These are phyloP conservation scores for Marisa cornuarietis DNA, from an alignment of 1,140 invertebrate species.

Conservation along the genomic window DNA sequence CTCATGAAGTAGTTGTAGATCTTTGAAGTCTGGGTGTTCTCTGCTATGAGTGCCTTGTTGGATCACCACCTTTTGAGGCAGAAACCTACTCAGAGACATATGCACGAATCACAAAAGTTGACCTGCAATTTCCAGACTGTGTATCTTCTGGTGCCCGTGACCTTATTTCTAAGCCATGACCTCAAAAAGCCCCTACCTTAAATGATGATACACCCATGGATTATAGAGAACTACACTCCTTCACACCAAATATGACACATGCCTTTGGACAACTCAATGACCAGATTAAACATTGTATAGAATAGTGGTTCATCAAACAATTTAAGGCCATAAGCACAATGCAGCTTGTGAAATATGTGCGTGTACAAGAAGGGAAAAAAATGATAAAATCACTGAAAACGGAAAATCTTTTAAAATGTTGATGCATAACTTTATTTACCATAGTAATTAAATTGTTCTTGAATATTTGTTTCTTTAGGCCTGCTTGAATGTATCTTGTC, in stretches of 20 bases:
- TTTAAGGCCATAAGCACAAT: too few species aligned
- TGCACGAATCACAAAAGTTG: slow-evolving; percentile 80
- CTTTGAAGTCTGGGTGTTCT: slow-evolving; percentile 93
- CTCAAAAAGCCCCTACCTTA: slow-evolving; percentile 76
- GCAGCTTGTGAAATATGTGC: too few species aligned
- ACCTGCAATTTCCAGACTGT: slow-evolving; percentile 80
- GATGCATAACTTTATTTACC: too few species aligned
- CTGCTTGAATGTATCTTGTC: too few species aligned
- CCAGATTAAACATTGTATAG: too few species aligned
- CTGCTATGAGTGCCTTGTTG: slow-evolving; percentile 90
- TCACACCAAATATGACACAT: neutral
- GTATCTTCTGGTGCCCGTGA: slow-evolving; percentile 81
- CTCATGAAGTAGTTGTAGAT: slow-evolving; percentile 92
- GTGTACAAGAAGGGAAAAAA: too few species aligned
- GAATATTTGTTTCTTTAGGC: too few species aligned
- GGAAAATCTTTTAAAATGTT: too few species aligned
- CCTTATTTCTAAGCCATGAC: slow-evolving; percentile 83
- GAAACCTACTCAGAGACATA: slow-evolving; percentile 83
- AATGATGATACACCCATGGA: slow-evolving; percentile 83
- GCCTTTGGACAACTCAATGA: too few species aligned
- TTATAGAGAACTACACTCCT: slow-evolving; percentile 57
- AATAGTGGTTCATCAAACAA: too few species aligned
- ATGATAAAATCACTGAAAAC: too few species aligned
- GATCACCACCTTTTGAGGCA: slow-evolving; percentile 89
- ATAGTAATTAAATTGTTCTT: too few species aligned